phyloP scores from a whole-genome alignment of 2,797 vertebrate genomes.

The Lerista edwardsae region DNA sequence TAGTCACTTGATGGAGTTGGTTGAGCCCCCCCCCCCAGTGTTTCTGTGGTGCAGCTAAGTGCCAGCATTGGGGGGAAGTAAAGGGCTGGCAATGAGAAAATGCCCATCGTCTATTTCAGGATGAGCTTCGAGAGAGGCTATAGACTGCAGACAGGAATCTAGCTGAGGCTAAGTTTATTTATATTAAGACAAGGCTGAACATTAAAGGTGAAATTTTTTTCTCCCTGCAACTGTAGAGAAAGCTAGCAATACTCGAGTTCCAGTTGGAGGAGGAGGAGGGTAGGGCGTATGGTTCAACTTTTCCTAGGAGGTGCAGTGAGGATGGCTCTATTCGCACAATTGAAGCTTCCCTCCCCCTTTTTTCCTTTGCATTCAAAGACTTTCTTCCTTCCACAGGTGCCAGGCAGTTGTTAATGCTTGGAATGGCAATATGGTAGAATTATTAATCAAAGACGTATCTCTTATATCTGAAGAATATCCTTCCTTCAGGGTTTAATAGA shows the following conservation, averaged over 20 bases:
- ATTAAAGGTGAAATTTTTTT: not conserved
- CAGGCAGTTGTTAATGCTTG: constrained; percentile 72
- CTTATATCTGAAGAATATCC: constrained; percentile 81
- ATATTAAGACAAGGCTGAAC: not conserved
- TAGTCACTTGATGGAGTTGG: constrained; percentile 23
- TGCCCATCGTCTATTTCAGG: too few relatives aligned
- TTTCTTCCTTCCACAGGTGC: constrained; percentile 65
- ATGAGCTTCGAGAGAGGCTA: not conserved
- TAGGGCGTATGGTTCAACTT: too few relatives aligned
- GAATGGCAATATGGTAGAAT: constrained; percentile 81
- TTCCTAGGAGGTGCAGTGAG: not conserved
- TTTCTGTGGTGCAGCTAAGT: not conserved
- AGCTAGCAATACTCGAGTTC: constrained; percentile 39
- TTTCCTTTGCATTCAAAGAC: constrained; percentile 69
- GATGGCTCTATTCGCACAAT: constrained; percentile 44
- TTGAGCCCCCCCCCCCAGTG: constrained; percentile 12
- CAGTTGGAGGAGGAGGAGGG: constrained; percentile 30
- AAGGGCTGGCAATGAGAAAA: not conserved
- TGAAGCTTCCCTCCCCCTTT: constrained; percentile 26
- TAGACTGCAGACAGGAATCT: not conserved
- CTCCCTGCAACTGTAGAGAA: constrained; percentile 33
- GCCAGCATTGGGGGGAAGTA: not conserved
- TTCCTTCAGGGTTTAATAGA: constrained; percentile 83
- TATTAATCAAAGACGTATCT: constrained; percentile 84
- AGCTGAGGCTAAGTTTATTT: too few relatives aligned